Evolutionary conservation across 2,888 invertebrate species (phyloP), one percentile per base, ranked within the genome.

Genomic region (Trilocha varians): DNA sequence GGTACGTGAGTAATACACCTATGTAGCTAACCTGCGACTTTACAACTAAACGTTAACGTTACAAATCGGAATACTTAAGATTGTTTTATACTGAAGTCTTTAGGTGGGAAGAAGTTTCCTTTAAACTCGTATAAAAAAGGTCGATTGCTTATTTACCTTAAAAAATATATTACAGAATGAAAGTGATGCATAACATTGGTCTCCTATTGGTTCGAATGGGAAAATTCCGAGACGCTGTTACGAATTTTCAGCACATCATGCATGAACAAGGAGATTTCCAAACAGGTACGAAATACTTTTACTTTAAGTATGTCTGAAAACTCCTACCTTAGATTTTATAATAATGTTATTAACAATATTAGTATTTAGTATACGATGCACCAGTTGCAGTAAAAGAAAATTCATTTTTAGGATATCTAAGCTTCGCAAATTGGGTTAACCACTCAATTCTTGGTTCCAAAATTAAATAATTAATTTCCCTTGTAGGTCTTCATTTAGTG

Each of bases 171-270:
- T 52, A n/a, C 62, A 95, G 96, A 68, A 93, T 96, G 61, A 97
- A 97, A 85, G 97, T 99, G 52, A 97, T 98, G 91, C 98, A 98
- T 78, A 99, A 99, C 68, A 99, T 99, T 63, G 97, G 96, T 0
- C 90, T 98, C 48, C 89, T 98, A 16, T 94, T 99, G 67, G 95
- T 99, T 16, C 94, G 95, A 66, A 95, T 98, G 94, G 96, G 96
- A 17, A 97, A 98, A 72, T 97, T 97, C 76, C 93, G 94, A 40
- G 99, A 99, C 71, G 99, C 99, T 0, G 93, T 97, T 36, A 94
- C 95, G 3, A 97, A 96, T 60, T 97, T 99, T 75, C 99, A 99
- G 70, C 98, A 97, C 76, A 98, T 99, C 45, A 97, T 99, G 96
- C 94, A 95, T 41, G 98, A 99, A 73, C 92, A 94, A 56, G 93